These are phyloP conservation scores for Diplolepis rosae DNA, from an alignment of 2,888 invertebrate genomes.

Conservation along the genomic window DNA sequence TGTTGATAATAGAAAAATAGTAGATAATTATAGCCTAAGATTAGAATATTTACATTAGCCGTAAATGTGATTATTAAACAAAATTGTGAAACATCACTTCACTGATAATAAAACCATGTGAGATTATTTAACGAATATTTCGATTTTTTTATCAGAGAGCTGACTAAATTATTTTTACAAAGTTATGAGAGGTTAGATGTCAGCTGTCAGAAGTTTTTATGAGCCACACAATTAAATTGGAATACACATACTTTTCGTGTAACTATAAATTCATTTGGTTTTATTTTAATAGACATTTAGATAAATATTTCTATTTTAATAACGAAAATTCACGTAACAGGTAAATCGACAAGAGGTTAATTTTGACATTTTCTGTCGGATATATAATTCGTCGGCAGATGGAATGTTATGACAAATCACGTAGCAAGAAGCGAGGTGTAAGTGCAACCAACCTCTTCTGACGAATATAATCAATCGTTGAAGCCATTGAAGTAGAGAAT, in stretches of 20 bases:
- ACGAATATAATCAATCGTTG: too few relatives aligned
- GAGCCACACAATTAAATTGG: neutral
- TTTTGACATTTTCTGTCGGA: neutral
- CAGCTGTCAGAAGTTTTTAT: constrained; percentile 13
- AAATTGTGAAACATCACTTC: neutral
- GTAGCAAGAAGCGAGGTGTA: neutral
- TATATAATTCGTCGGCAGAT: neutral
- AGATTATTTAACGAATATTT: neutral
- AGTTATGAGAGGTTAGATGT: constrained; percentile 3
- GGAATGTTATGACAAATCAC: neutral
- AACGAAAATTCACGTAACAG: neutral
- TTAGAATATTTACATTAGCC: neutral
- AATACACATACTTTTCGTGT: neutral
- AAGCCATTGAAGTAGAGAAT: too few relatives aligned
- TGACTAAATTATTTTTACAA: neutral
- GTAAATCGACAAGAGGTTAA: neutral
- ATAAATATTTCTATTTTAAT: neutral
- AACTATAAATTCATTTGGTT: neutral
- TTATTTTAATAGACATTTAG: neutral
- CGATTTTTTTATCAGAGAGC: neutral
- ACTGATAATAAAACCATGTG: neutral
- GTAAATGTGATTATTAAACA: neutral
- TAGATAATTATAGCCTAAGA: neutral
- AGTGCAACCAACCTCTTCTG: neutral
- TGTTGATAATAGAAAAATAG: neutral